Evolutionary conservation across 2,888 invertebrate species (phyloP).

Genomic region (Tiliacea citrago): DNA sequence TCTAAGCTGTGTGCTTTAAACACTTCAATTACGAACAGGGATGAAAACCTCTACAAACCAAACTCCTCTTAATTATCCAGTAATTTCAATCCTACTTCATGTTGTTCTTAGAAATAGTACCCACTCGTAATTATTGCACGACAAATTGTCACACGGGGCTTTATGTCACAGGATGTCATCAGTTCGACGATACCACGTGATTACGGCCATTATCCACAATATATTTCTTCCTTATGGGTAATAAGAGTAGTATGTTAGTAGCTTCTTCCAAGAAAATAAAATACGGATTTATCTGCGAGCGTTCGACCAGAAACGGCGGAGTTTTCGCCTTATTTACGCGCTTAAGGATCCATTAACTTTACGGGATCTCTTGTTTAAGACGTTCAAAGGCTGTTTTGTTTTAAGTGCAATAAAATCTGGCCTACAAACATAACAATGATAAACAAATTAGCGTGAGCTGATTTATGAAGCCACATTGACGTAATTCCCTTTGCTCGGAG

Average conservation of each 20-base stretch:
- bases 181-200: slow-evolving; percentile 60
- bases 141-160: slow-evolving; percentile 32
- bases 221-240: slow-evolving; percentile 73
- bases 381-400: slow-evolving; percentile 65
- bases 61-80: slow-evolving; percentile 35
- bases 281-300: slow-evolving; percentile 47
- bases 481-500: slow-evolving; percentile 66
- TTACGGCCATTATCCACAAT: slow-evolving; percentile 69
- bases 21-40: slow-evolving; percentile 52
- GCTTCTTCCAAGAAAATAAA: slow-evolving; percentile 60
- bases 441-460: slow-evolving; percentile 72
- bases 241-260: slow-evolving; percentile 66
- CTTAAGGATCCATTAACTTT: slow-evolving; percentile 62
- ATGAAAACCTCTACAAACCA: slow-evolving; percentile 53
- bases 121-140: slow-evolving; percentile 23
- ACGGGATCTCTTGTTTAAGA: slow-evolving; percentile 63
- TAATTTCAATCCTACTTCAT: slow-evolving; percentile 25
- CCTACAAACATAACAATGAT: slow-evolving; percentile 71
- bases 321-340: slow-evolving; percentile 45
- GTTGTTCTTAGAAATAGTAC: slow-evolving; percentile 34
- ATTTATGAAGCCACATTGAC: slow-evolving; percentile 72
- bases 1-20: slow-evolving; percentile 57
- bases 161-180: slow-evolving; percentile 52
- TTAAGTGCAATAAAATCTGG: slow-evolving; percentile 66
- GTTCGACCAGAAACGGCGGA: slow-evolving; percentile 29